These are phyloP conservation scores for Charadrius vociferus DNA, from an alignment of 2,113 vertebrate genomes.

Conservation along the genomic window DNA sequence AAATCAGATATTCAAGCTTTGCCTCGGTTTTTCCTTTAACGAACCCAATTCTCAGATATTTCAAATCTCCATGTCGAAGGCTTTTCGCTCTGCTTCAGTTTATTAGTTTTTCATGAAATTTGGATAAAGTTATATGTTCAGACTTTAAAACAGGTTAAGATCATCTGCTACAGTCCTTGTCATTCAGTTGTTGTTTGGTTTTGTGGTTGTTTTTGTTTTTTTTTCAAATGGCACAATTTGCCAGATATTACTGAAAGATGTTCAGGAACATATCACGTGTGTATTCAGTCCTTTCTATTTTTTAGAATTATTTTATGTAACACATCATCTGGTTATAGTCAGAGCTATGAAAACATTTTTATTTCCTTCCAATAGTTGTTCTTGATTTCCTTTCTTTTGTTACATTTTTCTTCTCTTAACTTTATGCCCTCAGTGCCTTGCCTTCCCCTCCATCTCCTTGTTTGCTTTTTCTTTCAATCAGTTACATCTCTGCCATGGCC, in stretches of 20 bases:
- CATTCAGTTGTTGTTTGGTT: background rate
- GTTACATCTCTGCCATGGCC: background rate
- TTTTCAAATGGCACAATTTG: background rate
- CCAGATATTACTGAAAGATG: background rate
- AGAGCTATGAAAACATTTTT: background rate
- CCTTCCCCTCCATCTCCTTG: background rate
- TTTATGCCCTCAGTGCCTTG: background rate
- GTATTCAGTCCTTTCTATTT: background rate
- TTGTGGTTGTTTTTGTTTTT: background rate
- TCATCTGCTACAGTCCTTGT: background rate
- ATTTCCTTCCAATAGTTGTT: background rate
- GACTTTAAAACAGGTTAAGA: background rate
- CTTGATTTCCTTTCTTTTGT: background rate
- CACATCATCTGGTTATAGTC: background rate
- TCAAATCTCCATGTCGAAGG: background rate
- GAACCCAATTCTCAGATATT: background rate
- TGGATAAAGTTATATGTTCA: background rate
- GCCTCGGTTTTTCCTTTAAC: background rate
- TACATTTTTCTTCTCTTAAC: background rate
- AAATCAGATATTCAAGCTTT: background rate
- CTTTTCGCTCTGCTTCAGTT: background rate
- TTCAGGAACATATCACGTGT: background rate
- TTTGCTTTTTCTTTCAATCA: background rate
- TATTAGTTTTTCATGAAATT: background rate
- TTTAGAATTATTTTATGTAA: background rate